Evolutionary conservation across 2,797 vertebrate species (phyloP).

Genomic region (Pseudochromis fuscus): DNA sequence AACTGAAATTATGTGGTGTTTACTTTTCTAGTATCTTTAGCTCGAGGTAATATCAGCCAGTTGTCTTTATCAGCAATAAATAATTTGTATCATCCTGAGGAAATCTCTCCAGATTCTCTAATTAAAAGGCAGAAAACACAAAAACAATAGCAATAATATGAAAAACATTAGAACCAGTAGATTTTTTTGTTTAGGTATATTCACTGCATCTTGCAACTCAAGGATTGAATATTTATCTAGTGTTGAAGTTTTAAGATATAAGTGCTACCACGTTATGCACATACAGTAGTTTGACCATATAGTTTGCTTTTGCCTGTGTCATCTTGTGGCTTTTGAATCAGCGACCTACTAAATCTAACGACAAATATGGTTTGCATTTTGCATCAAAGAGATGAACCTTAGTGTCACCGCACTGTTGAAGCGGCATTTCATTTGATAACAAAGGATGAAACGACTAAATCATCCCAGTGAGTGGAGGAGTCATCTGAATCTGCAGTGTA

Average conservation of each 20-base stretch:
- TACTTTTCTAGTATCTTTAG: background rate
- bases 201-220: background rate
- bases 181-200: no score
- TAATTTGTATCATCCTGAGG: background rate
- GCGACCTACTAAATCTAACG: no score
- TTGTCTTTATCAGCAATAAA: background rate
- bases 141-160: no score
- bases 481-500: conserved; percentile 33
- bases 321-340: no score
- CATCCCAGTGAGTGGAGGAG: conserved; percentile 25
- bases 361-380: no score
- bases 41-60: background rate
- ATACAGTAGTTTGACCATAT: no score
- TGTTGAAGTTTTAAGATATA: background rate
- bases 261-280: background rate
- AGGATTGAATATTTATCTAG: background rate
- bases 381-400: no score
- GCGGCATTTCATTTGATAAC: conserved; percentile 47
- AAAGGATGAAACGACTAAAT: conserved; percentile 29
- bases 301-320: no score
- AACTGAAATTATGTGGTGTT: background rate
- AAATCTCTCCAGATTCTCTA: no score
- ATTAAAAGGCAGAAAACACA: no score
- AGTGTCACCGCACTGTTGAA: no score
- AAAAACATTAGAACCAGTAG: background rate